phyloP scores from a whole-genome alignment of 2,113 vertebrate genomes.

The Nerophis lumbriciformis region DNA sequence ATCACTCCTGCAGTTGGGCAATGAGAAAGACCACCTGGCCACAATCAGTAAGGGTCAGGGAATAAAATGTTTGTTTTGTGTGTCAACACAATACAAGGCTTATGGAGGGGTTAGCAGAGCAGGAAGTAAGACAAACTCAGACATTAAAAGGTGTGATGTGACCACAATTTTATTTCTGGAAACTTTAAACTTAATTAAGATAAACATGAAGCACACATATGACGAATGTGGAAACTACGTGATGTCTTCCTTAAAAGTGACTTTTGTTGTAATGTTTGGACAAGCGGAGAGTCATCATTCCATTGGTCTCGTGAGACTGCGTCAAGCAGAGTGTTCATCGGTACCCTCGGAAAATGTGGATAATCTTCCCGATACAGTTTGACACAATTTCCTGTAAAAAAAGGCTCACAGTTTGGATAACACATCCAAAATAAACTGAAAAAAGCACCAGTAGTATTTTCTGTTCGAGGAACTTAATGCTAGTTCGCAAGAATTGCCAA shows the following conservation, averaged over 20 bases:
- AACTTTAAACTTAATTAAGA: too few relatives aligned
- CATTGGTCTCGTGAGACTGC: not conserved
- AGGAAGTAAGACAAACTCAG: slow-evolving; percentile 27
- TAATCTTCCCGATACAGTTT: not conserved
- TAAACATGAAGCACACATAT: not conserved
- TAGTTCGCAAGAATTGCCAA: too few relatives aligned
- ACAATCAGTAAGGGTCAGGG: slow-evolving; percentile 58
- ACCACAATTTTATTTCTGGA: not conserved
- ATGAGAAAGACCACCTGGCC: slow-evolving; percentile 55
- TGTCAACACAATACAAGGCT: slow-evolving; percentile 12
- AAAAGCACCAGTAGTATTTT: too few relatives aligned
- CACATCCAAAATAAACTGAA: too few relatives aligned
- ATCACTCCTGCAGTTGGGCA: slow-evolving; percentile 30
- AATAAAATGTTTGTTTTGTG: slow-evolving; percentile 67
- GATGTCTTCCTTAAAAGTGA: not conserved
- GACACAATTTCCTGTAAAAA: slow-evolving; percentile 4
- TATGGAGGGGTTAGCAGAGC: slow-evolving; percentile 25
- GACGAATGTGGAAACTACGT: slow-evolving; percentile 1
- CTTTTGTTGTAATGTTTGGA: not conserved
- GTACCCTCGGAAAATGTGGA: not conserved
- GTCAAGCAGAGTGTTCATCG: not conserved
- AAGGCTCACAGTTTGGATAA: not conserved
- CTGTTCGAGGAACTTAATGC: too few relatives aligned
- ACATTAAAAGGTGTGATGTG: slow-evolving; percentile 23
- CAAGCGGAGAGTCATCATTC: not conserved